Evolutionary conservation across 2,113 vertebrate genomes (phyloP), one percentile per base, ranked within the genome.

Genomic region (Seriola rivoliana): DNA sequence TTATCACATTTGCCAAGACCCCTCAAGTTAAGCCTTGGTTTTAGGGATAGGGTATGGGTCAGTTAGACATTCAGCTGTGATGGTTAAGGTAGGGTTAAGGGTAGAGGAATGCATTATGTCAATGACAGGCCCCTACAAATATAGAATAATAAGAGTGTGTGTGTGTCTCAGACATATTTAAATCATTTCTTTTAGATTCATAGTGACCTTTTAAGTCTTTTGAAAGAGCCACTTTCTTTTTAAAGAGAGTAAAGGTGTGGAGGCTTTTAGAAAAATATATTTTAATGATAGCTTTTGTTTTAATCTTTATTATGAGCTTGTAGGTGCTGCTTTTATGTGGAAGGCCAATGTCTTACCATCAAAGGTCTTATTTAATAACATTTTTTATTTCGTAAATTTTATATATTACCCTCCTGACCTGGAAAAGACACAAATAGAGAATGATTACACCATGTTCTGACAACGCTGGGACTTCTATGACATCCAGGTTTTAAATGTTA

Each of bases 171-270:
- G 58, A 46, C 80, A 59, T 86, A 84, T 90, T 90, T 69, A 85
- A 80, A 88, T 81, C n/a, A 52, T 74, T 83, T 81, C 62, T 57
- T 71, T 57, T 59, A 72, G 86, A 81, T 81, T 80, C 44, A 46
- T 38, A 67, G 48, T 90, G 92, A 93, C 92, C 90, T 94, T 92
- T 92, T 90, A 85, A 82, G 52, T 78, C 44, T 66, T 88, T 38
- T 85, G 59, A 78, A 75, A 82, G 52, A 73, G 67, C 73, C 50
- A 46, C 66, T 64, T 80, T 36, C 54, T 73, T 76, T 76, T 76
- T 71, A 58, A 78, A 77, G 46, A 29, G 70, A 76, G 25, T 52
- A 38, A 66, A 63, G 72, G 70, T 67, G 62, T 34, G 64, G 66
- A 38, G 17, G 66, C 80, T 77, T 82, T 68, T 80, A 46, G 65